Conservation (phyloP, 2,888 invertebrate genomes). For the Andrena camellia region DNA sequence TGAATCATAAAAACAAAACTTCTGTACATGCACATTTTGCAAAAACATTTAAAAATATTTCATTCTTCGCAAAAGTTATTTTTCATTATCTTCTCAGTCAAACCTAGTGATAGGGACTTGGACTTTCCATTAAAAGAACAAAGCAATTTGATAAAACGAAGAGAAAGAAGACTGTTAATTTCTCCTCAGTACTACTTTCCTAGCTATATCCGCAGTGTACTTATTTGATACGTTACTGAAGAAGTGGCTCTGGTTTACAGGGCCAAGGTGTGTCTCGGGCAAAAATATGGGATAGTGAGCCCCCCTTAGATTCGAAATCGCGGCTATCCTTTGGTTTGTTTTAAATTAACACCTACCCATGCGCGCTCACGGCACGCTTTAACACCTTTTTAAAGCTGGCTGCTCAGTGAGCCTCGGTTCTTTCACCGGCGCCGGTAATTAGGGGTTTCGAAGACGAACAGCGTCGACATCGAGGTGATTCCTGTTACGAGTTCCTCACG, state of each 20-base stretch:
- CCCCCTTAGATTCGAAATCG: conserved; percentile 67
- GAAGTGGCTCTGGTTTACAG: conserved; percentile 3
- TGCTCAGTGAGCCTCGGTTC: conserved; percentile 61
- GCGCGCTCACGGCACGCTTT: conserved; percentile 79
- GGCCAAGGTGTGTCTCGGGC: conserved; percentile 37
- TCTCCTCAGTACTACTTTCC: too few relatives aligned
- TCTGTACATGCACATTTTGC: too few relatives aligned
- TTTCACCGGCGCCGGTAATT: conserved; percentile 71
- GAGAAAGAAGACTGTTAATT: too few relatives aligned
- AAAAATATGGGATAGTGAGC: conserved; percentile 45
- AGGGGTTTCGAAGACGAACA: conserved; percentile 60
- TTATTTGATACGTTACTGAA: conserved; percentile 49
- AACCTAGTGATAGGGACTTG: too few relatives aligned
- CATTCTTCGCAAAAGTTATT: too few relatives aligned
- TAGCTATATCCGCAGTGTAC: background rate
- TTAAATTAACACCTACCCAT: conserved; percentile 82
- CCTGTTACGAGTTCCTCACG: conserved; percentile 61
- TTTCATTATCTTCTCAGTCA: too few relatives aligned
- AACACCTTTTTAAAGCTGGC: conserved; percentile 80
- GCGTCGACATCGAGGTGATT: conserved; percentile 68
- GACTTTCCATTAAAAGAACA: too few relatives aligned
- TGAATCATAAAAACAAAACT: too few relatives aligned
- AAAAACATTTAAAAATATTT: too few relatives aligned
- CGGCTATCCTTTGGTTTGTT: conserved; percentile 80
- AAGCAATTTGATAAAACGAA: too few relatives aligned